A percentile compares a stretch with the other conserved stretches of the same genome.
Evolutionary conservation across 2,113 vertebrate species (phyloP).

Genomic region (Epinephelus fuscoguttatus): DNA sequence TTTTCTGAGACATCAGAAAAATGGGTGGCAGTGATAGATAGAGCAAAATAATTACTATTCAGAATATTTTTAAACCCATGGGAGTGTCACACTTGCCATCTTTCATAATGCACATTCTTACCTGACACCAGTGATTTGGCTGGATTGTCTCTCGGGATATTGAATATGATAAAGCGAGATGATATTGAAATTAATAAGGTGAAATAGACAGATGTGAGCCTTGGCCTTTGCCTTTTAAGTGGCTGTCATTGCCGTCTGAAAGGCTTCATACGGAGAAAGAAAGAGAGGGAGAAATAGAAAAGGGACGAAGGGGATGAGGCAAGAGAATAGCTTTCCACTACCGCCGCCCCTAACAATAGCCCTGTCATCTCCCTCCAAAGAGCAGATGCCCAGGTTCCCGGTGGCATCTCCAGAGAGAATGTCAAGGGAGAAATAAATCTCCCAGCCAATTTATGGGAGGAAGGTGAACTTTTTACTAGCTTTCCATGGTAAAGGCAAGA

Average conservation of each 20-base stretch:
- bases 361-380: constrained; percentile 79
- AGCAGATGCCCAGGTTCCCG: constrained; percentile 75
- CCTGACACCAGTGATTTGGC: constrained; percentile 46
- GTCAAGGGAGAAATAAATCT: constrained; percentile 81
- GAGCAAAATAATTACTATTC: constrained; percentile 25
- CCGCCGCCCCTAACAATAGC: constrained; percentile 78
- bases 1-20: constrained; percentile 21
- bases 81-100: constrained; percentile 50
- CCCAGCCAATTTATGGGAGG: constrained; percentile 83
- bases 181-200: constrained; percentile 75
- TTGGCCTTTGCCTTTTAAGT: constrained; percentile 75
- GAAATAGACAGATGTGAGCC: constrained; percentile 60
- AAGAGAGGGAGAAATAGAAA: constrained; percentile 37
- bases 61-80: constrained; percentile 36
- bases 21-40: not conserved
- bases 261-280: constrained; percentile 52
- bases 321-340: constrained; percentile 64
- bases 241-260: constrained; percentile 67
- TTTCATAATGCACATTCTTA: constrained; percentile 59
- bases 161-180: constrained; percentile 62
- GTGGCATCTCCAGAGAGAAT: constrained; percentile 82
- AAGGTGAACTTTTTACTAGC: constrained; percentile 79
- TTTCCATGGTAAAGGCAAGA: constrained; percentile 69
- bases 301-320: constrained; percentile 49
- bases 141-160: constrained; percentile 48